These are phyloP conservation scores for Lepidochitona cinerea DNA, from an alignment of 2,888 invertebrate species.

Conservation along the genomic window DNA sequence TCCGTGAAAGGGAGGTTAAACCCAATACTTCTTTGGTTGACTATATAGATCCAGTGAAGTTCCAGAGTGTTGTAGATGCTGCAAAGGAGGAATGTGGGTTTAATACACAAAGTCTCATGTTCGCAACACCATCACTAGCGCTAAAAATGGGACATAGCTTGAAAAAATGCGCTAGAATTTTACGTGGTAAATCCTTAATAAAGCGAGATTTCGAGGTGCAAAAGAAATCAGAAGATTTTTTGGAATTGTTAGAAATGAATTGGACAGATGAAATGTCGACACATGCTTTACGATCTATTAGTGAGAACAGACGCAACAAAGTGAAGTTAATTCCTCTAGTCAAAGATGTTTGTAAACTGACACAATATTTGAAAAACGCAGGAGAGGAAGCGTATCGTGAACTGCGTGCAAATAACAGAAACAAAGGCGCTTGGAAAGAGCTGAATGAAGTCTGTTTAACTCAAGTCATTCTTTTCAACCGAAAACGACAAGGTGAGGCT, in stretches of 20 bases:
- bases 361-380: neutral
- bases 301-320: neutral
- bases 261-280: neutral
- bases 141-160: neutral
- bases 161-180: neutral
- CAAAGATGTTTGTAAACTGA: neutral
- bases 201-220: neutral
- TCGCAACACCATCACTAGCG: neutral
- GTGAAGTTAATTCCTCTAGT: neutral
- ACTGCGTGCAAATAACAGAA: neutral
- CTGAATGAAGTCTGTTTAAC: neutral
- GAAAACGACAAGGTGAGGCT: conserved; percentile 15
- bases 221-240: neutral
- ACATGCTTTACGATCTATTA: neutral
- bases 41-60: neutral
- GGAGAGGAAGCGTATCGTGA: neutral
- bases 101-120: neutral
- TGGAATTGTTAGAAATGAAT: neutral
- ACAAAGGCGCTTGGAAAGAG: neutral
- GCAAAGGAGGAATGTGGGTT: neutral
- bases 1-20: neutral
- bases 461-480: conserved; percentile 11
- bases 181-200: neutral
- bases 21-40: neutral
- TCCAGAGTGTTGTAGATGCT: neutral